A percentile compares a stretch with the other conserved stretches of the same genome.
Conservation (phyloP, 2,113 vertebrate species). For the Pionites leucogaster region DNA sequence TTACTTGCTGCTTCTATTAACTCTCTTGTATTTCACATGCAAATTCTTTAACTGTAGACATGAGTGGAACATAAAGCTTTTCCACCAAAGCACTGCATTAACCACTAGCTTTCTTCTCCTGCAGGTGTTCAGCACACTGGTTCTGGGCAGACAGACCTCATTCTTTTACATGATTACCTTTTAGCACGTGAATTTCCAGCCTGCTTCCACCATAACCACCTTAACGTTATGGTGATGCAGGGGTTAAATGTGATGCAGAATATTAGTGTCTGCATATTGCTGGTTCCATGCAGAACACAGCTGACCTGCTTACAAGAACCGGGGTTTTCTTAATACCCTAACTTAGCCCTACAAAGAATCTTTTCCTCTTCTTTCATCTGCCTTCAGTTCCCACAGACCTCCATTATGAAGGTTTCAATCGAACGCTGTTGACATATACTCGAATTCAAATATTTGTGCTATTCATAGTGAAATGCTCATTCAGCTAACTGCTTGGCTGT, state of each 20-base stretch:
- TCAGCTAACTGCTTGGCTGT: slow-evolving; percentile 61
- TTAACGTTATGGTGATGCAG: background rate
- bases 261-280: background rate
- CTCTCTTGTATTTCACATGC: background rate
- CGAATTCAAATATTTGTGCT: slow-evolving; percentile 77
- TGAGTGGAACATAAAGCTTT: background rate
- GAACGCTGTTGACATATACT: slow-evolving; percentile 56
- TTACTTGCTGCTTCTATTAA: background rate
- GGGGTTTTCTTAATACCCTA: background rate
- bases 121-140: background rate
- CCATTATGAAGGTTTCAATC: slow-evolving; percentile 70
- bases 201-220: background rate
- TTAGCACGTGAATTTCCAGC: background rate
- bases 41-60: background rate
- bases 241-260: background rate
- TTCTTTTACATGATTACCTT: background rate
- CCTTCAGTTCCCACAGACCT: slow-evolving; percentile 72
- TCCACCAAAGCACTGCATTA: background rate
- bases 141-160: background rate
- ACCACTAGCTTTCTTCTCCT: background rate
- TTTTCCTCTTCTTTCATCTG: slow-evolving; percentile 58
- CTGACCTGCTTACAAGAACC: background rate
- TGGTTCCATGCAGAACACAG: background rate
- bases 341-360: slow-evolving; percentile 3
- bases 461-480: slow-evolving; percentile 62